phyloP scores from a whole-genome alignment of 2,888 invertebrate species.

The Idaea biselata region DNA sequence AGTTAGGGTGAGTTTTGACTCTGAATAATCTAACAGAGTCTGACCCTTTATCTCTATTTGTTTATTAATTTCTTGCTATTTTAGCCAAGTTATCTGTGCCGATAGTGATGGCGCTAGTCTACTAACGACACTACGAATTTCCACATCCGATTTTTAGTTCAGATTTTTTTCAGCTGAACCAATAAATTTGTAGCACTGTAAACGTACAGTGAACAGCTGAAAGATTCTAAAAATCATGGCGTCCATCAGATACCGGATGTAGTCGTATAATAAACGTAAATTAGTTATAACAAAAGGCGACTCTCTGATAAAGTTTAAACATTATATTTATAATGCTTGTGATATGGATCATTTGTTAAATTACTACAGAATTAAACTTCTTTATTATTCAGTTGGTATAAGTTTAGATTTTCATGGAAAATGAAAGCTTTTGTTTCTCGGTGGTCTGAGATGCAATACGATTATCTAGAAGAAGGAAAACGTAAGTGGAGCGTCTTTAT shows the following conservation, averaged over 20 bases:
- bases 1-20: no score
- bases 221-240: slow-evolving; percentile 21
- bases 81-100: no score
- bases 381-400: neutral
- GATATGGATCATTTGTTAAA: slow-evolving; percentile 18
- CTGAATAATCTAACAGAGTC: no score
- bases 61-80: no score
- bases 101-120: no score
- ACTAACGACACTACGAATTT: no score
- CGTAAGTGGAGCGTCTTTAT: no score
- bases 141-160: no score
- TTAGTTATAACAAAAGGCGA: slow-evolving; percentile 32
- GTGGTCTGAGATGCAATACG: no score
- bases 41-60: no score
- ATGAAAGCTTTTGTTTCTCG: no score
- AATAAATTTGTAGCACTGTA: slow-evolving; percentile 24
- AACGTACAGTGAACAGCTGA: slow-evolving; percentile 20
- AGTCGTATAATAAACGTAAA: slow-evolving; percentile 29
- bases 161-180: slow-evolving; percentile 4
- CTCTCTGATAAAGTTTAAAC: slow-evolving; percentile 18
- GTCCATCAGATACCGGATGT: slow-evolving; percentile 26
- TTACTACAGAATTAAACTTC: slow-evolving; percentile 6
- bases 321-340: slow-evolving; percentile 13
- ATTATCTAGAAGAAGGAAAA: no score
- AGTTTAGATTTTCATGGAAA: neutral